Conservation (phyloP, 2,113 vertebrate species). For the Aspiorhynchus laticeps region DNA sequence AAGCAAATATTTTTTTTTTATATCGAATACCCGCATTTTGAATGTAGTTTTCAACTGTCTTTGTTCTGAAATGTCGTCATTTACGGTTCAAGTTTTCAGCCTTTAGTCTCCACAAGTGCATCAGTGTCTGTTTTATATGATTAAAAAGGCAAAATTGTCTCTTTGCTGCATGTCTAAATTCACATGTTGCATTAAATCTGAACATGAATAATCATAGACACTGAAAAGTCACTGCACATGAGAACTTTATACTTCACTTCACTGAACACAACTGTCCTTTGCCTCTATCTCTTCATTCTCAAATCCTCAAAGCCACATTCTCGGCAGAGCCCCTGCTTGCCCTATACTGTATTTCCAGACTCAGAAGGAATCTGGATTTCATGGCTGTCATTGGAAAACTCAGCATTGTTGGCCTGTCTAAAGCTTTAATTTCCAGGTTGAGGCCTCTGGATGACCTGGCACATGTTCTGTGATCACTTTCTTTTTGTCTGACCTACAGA, state of each 20-base stretch:
- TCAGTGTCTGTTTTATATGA: not conserved
- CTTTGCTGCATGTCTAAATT: not conserved
- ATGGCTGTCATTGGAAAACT: not conserved
- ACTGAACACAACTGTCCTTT: too few species aligned
- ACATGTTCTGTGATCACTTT: not conserved
- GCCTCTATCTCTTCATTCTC: too few species aligned
- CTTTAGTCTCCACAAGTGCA: not conserved
- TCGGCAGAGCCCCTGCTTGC: not conserved
- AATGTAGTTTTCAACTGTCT: not conserved
- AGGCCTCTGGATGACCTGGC: not conserved
- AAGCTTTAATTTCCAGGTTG: not conserved
- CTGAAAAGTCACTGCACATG: not conserved
- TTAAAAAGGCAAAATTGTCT: not conserved
- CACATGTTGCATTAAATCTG: not conserved
- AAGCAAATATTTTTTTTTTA: not conserved
- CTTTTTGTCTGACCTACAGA: conserved; percentile 46
- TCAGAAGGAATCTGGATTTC: not conserved
- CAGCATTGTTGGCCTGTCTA: not conserved
- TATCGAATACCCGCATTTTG: not conserved
- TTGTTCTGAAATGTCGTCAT: not conserved
- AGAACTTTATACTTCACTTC: not conserved
- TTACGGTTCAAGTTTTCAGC: not conserved
- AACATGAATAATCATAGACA: not conserved
- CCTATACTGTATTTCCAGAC: not conserved
- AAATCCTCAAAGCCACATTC: not conserved